These are phyloP conservation scores for Cenopis cana DNA, from an alignment of 2,888 invertebrate species.

Conservation along the genomic window DNA sequence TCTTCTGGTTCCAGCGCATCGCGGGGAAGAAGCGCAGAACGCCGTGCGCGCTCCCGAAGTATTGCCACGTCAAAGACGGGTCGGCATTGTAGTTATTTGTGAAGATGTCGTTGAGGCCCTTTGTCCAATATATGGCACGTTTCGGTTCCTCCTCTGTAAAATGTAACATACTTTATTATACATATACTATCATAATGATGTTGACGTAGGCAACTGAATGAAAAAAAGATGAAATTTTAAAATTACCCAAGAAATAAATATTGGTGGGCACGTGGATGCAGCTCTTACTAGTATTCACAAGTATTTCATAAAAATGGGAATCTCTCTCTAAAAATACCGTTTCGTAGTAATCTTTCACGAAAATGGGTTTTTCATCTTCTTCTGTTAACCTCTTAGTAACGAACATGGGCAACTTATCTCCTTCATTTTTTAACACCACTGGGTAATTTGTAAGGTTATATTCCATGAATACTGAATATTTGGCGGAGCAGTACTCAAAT, in stretches of 20 bases:
- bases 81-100: constrained; percentile 93
- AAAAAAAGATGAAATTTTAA: not conserved
- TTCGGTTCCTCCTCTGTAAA: constrained; percentile 71
- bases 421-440: constrained; percentile 13
- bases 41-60: constrained; percentile 97
- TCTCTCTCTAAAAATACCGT: constrained; percentile 87
- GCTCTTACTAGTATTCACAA: constrained; percentile 91
- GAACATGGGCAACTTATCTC: constrained; percentile 52
- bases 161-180: constrained; percentile 41
- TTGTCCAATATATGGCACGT: constrained; percentile 93
- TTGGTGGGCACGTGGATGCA: constrained; percentile 98
- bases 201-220: not conserved
- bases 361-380: constrained; percentile 48
- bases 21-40: constrained; percentile 97
- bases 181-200: not conserved
- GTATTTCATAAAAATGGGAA: constrained; percentile 93
- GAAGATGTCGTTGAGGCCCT: constrained; percentile 93
- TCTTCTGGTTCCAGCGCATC: constrained; percentile 86
- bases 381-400: constrained; percentile 58
- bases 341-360: constrained; percentile 82
- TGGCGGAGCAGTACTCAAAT: constrained; percentile 91
- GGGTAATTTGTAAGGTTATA: not conserved
- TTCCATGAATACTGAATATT: constrained; percentile 86
- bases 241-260: constrained; percentile 92
- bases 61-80: constrained; percentile 98